Conservation (phyloP, 92 coral and sea anemone species). For the Pocillopora grandis region DNA sequence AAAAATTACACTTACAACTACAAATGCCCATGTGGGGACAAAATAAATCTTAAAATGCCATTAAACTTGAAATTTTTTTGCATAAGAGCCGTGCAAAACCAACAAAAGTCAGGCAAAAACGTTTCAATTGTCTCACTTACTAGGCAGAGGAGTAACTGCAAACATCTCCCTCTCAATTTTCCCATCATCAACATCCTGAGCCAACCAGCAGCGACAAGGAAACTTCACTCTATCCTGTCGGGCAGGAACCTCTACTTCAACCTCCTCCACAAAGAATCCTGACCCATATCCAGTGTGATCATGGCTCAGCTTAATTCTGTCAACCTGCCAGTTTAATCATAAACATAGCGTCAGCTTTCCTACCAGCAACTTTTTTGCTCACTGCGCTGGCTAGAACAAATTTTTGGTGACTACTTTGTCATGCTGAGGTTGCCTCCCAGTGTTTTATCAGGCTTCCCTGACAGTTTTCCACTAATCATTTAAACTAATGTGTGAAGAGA, state of each 20-base stretch:
- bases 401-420: too few species aligned
- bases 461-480: too few species aligned
- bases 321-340: conserved; percentile 61
- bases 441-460: too few species aligned
- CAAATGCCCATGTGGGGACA: too few species aligned
- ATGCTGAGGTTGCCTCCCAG: too few species aligned
- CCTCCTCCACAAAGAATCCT: conserved; percentile 98
- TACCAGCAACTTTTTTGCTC: too few species aligned
- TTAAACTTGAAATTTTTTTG: not conserved
- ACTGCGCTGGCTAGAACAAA: too few species aligned
- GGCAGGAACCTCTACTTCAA: conserved; percentile 97
- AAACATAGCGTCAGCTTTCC: not conserved
- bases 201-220: conserved; percentile 98
- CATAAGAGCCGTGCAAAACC: not conserved
- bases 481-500: too few species aligned
- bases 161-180: conserved; percentile 94
- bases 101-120: too few species aligned
- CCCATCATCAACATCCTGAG: conserved; percentile 97
- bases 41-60: not conserved
- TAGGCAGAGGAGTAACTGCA: conserved; percentile 88
- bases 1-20: not conserved
- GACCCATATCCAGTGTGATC: conserved; percentile 99
- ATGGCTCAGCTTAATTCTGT: conserved; percentile 96
- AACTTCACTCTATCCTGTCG: conserved; percentile 93
- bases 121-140: conserved; percentile 48